Evolutionary conservation across 2,797 vertebrate genomes (phyloP).

Genomic region (Rhodeus uyekii): DNA sequence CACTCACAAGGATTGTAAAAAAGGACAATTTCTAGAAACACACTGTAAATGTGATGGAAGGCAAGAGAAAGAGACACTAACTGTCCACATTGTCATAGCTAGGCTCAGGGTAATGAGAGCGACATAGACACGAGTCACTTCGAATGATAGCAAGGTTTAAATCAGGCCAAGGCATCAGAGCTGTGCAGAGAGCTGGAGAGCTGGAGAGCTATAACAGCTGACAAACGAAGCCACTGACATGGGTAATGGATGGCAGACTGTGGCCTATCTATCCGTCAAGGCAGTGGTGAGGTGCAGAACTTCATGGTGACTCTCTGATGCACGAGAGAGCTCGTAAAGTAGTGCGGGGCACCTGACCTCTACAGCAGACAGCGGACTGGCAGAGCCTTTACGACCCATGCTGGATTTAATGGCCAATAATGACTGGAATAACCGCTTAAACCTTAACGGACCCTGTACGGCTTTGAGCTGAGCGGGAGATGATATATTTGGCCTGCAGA

Average conservation of each 20-base stretch:
- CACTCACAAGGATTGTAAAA: constrained; percentile 88
- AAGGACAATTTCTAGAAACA: constrained; percentile 92
- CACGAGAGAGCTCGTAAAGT: constrained; percentile 90
- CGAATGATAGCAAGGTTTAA: constrained; percentile 92
- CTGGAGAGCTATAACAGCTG: constrained; percentile 43
- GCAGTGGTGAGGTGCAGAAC: constrained; percentile 52
- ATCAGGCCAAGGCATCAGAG: constrained; percentile 77
- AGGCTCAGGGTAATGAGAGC: constrained; percentile 79
- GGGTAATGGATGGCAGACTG: constrained; percentile 85
- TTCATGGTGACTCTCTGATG: constrained; percentile 81
- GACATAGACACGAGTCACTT: constrained; percentile 77
- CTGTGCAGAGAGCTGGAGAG: neutral
- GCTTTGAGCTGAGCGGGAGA: constrained; percentile 22
- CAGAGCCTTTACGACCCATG: constrained; percentile 84
- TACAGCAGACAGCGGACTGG: constrained; percentile 77
- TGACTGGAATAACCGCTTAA: constrained; percentile 82
- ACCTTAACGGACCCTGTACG: constrained; percentile 72
- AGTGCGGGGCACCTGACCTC: constrained; percentile 86
- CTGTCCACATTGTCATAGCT: constrained; percentile 84
- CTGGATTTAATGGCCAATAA: constrained; percentile 88
- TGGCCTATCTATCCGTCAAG: constrained; percentile 77
- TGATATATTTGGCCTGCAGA: constrained; percentile 68
- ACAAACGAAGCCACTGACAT: constrained; percentile 77
- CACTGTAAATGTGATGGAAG: constrained; percentile 90
- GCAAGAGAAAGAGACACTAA: constrained; percentile 67